These are phyloP conservation scores for Lutra lutra DNA, from an alignment of 2,797 vertebrate genomes.

Conservation along the genomic window DNA sequence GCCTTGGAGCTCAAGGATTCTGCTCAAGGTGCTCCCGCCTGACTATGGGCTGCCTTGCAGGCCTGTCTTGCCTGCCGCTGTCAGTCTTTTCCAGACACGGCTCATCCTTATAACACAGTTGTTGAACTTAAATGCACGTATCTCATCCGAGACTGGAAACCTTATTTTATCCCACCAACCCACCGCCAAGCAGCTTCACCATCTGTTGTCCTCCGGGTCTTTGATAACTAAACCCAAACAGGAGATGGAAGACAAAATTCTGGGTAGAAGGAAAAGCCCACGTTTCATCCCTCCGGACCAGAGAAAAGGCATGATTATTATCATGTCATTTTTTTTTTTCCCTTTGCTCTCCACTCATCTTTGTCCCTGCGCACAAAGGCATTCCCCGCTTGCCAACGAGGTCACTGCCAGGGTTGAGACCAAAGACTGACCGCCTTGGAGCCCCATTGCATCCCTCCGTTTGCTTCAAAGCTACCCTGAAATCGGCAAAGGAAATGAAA, in stretches of 20 bases:
- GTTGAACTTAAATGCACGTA: fast-evolving
- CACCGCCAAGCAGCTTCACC: too few relatives aligned
- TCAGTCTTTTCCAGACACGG: fast-evolving
- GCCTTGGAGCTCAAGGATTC: background rate
- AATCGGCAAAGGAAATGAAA: background rate
- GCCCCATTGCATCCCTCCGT: background rate
- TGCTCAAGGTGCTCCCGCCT: background rate
- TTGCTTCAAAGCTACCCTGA: background rate
- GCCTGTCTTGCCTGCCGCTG: fast-evolving
- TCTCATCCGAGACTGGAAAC: background rate
- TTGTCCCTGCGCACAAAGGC: background rate
- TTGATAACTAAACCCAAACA: background rate
- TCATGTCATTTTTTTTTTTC: background rate
- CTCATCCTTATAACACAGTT: fast-evolving
- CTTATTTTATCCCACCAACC: background rate
- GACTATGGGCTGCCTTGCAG: fast-evolving
- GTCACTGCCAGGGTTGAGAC: background rate
- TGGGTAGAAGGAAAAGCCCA: background rate
- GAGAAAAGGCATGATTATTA: background rate
- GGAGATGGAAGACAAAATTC: background rate
- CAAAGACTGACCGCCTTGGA: fast-evolving
- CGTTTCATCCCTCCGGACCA: background rate
- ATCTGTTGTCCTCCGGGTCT: background rate
- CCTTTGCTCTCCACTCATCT: background rate
- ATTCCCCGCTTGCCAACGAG: background rate